A percentile compares a stretch with the other conserved stretches of the same genome.
Evolutionary conservation across 2,888 invertebrate species (phyloP).

Genomic region (Nysson spinosus): DNA sequence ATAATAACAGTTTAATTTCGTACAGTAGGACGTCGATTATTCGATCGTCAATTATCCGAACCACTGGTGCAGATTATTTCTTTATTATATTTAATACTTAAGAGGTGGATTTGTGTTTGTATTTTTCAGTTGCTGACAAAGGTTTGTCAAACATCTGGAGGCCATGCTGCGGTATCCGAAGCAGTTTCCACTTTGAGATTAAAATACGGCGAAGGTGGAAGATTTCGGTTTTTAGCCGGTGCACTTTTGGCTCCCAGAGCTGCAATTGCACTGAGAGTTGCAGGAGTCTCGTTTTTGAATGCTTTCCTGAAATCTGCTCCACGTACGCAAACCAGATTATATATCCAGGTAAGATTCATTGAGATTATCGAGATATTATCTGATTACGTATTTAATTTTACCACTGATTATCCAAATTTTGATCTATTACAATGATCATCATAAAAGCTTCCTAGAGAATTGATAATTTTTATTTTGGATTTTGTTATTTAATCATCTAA

Average conservation of each 20-base stretch:
- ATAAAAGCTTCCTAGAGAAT: too few species aligned
- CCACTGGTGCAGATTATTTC: too few species aligned
- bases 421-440: too few species aligned
- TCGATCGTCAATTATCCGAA: too few species aligned
- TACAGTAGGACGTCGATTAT: too few species aligned
- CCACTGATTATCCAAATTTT: too few species aligned
- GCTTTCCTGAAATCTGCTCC: constrained; percentile 88
- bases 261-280: constrained; percentile 82
- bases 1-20: too few species aligned
- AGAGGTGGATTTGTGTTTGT: neutral
- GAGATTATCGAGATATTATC: neutral
- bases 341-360: constrained; percentile 82
- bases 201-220: constrained; percentile 93
- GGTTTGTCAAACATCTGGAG: constrained; percentile 87
- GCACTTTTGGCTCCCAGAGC: constrained; percentile 90
- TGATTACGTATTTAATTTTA: too few species aligned
- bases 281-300: constrained; percentile 91
- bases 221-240: constrained; percentile 93
- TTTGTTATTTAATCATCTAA: too few species aligned
- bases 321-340: constrained; percentile 86
- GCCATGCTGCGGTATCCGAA: constrained; percentile 92
- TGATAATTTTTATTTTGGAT: too few species aligned
- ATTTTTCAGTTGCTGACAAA: constrained; percentile 86
- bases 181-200: constrained; percentile 92
- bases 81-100: neutral